These are phyloP conservation scores for Clamator glandarius DNA, from an alignment of 2,797 vertebrate genomes.

Conservation along the genomic window DNA sequence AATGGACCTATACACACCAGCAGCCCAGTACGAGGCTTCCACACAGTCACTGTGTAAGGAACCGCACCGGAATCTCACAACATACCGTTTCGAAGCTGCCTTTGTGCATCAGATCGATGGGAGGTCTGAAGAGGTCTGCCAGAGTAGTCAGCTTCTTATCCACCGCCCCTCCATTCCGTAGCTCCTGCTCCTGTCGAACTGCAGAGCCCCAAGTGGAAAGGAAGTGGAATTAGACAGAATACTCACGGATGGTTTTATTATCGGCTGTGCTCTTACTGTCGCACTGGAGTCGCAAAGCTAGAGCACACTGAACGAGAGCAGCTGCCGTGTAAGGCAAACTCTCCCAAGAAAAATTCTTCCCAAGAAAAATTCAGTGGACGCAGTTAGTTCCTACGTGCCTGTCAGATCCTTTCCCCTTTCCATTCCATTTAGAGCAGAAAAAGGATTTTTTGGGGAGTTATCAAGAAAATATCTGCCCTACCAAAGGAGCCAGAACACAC, in stretches of 20 bases:
- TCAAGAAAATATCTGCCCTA: not conserved
- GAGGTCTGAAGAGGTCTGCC: conserved; percentile 97
- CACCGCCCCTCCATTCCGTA: conserved; percentile 94
- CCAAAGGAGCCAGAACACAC: not conserved
- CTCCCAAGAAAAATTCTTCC: too few relatives aligned
- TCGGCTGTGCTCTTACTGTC: rapidly evolving
- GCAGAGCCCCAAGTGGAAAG: conserved; percentile 55
- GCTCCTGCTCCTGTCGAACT: conserved; percentile 99
- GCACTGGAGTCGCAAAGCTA: not conserved
- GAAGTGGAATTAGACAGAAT: not conserved
- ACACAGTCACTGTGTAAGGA: not conserved
- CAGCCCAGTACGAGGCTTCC: not conserved
- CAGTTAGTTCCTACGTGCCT: not conserved
- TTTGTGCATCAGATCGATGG: conserved; percentile 99
- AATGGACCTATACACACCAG: rapidly evolving
- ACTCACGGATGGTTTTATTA: not conserved
- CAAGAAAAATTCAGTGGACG: not conserved
- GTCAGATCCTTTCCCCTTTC: not conserved
- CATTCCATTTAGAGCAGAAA: not conserved
- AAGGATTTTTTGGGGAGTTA: not conserved
- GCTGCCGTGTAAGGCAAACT: not conserved
- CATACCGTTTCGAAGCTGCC: conserved; percentile 99
- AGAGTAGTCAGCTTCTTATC: conserved; percentile 99
- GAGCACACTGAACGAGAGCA: not conserved
- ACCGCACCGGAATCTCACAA: not conserved